Base-by-base conservation (phyloP, 2,888 invertebrate genomes). In the Amblyjoppa fuscipennis region DNA sequence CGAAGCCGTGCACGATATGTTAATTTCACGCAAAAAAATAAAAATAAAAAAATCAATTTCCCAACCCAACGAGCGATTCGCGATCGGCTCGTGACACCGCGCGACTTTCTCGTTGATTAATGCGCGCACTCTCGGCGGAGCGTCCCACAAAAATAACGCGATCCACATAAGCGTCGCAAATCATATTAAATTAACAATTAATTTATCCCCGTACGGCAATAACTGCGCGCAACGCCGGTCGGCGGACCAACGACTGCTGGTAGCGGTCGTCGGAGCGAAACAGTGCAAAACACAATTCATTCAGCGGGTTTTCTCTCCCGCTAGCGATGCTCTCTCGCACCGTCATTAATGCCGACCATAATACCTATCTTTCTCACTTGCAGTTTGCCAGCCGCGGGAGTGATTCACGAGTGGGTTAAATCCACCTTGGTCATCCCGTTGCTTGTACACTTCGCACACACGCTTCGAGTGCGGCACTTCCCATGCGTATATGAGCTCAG, bases 341-440 rank as follows among this genome's bases (percentile, higher is more conserved):
- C 61, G 82, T 69, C 71, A 73, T 73, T 41, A 70, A 74, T 81
- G 74, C 69, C 45, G 66, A 61, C n/a, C n/a, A 9, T 34, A 68
- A 38, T 38, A 9, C 11, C 38, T 68, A n/a, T 81, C 45, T 71
- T 41, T 61, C 70, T 84, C 84, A 81, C 83, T 87, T 83, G 87
- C 81, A 85, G 73, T 69, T 76, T 61, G 20, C 66, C 61, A 49
- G 64, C 51, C 74, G 20, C 28, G 59, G 70, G 81, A 76, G 73
- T 87, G 86, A 84, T 85, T 87, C 81, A 87, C 71, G 82, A 85
- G 75, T 64, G 66, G 59, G 68, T 83, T 82, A 81, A 81, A 84
- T 87, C 80, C 86, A 84, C 88, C 85, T 70, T 78, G 87, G 66
- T 80, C 66, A 75, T 64, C 70, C 75, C 70, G 59, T 11, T 53